phyloP scores from a whole-genome alignment of 2,797 vertebrate species.

The Dallia pectoralis region DNA sequence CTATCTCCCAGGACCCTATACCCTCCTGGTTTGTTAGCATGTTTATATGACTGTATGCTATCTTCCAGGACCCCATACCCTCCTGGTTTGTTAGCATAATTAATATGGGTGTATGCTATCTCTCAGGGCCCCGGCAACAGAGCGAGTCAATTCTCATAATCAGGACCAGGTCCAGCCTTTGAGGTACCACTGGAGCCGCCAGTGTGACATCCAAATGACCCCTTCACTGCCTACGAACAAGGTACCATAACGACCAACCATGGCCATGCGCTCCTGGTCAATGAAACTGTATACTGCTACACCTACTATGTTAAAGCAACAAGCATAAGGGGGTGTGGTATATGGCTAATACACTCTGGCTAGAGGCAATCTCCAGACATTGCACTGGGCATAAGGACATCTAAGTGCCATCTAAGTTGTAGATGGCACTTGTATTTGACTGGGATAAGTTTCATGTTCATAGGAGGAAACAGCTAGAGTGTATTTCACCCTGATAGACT shows the following conservation, averaged over 20 bases:
- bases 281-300: not conserved
- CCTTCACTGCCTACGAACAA: slow-evolving; percentile 59
- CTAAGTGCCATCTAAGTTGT: too few relatives aligned
- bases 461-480: not conserved
- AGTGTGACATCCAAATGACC: slow-evolving; percentile 62
- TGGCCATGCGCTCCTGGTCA: not conserved
- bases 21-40: not conserved
- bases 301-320: not conserved
- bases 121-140: slow-evolving; percentile 65
- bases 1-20: slow-evolving; percentile 57
- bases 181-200: slow-evolving; percentile 68
- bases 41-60: not conserved
- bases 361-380: too few relatives aligned
- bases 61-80: not conserved
- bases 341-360: too few relatives aligned
- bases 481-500: not conserved
- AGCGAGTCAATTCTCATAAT: slow-evolving; percentile 61
- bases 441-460: not conserved
- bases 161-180: slow-evolving; percentile 73
- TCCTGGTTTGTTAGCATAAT: not conserved
- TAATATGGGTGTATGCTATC: not conserved
- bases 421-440: not conserved
- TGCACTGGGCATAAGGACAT: too few relatives aligned
- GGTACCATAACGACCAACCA: slow-evolving; percentile 49
- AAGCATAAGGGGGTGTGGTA: too few relatives aligned